phyloP scores from a whole-genome alignment of 2,113 vertebrate species.

The Zosterops lateralis region DNA sequence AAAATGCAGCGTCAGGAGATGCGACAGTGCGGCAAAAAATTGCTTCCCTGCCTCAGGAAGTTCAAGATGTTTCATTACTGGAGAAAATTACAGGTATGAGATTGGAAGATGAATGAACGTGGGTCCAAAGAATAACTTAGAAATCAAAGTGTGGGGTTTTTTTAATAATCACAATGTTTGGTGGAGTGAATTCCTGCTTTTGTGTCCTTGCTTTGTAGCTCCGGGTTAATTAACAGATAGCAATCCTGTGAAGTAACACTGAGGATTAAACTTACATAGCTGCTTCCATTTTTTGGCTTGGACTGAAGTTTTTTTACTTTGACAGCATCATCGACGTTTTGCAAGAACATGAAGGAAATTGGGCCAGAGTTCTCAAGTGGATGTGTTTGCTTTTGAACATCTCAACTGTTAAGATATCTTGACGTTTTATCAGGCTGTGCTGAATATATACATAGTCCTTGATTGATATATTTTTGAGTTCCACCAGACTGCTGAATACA shows the following conservation, averaged over 20 bases:
- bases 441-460: background rate
- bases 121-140: background rate
- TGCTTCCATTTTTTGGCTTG: background rate
- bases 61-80: constrained; percentile 94
- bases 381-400: background rate
- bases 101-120: background rate
- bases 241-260: background rate
- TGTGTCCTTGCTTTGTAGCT: background rate
- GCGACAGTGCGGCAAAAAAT: constrained; percentile 97
- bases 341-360: background rate
- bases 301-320: background rate
- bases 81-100: constrained; percentile 94
- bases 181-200: background rate
- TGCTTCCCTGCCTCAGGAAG: constrained; percentile 95
- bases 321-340: background rate
- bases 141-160: background rate
- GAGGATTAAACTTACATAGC: background rate
- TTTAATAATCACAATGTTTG: background rate
- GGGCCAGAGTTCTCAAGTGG: background rate
- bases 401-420: background rate
- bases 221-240: background rate
- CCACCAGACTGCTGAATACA: background rate
- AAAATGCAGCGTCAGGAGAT: constrained; percentile 96
- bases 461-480: background rate
- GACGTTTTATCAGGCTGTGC: background rate